Conservation (phyloP, 2,113 vertebrate species). For the Phoenicopterus ruber region DNA sequence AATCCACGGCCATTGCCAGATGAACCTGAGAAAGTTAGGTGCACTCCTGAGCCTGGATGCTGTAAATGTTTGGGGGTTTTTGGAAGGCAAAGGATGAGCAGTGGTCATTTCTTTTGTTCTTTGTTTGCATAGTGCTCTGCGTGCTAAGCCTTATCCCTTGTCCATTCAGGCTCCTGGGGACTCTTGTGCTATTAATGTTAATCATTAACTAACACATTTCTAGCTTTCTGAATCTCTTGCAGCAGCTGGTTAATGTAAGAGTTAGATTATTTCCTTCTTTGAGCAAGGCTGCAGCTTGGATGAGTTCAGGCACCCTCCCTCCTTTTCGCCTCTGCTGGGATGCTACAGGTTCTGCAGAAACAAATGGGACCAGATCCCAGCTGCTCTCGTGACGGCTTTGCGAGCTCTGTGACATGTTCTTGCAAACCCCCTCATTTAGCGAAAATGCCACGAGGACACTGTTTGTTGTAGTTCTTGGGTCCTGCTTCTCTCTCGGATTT, state of each 20-base stretch:
- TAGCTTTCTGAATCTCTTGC: neutral
- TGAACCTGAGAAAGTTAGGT: neutral
- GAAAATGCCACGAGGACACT: neutral
- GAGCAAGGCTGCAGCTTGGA: neutral
- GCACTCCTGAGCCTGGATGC: neutral
- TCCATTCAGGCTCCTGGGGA: neutral
- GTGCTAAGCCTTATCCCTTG: neutral
- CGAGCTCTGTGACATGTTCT: neutral
- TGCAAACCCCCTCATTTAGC: neutral
- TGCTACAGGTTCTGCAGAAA: neutral
- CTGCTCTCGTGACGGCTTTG: neutral
- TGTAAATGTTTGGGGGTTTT: neutral
- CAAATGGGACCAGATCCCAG: neutral
- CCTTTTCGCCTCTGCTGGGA: neutral
- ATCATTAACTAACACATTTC: neutral
- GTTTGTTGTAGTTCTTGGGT: neutral
- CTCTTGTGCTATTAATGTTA: neutral
- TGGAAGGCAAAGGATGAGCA: neutral
- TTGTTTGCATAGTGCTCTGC: neutral
- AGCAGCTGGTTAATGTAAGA: constrained; percentile 24
- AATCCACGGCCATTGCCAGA: neutral
- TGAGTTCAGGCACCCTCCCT: neutral
- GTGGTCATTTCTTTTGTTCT: neutral
- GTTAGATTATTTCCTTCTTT: neutral
- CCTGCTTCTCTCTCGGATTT: neutral